Evolutionary conservation across 2,113 vertebrate species (phyloP).

Genomic region (Ploceus nigricollis): DNA sequence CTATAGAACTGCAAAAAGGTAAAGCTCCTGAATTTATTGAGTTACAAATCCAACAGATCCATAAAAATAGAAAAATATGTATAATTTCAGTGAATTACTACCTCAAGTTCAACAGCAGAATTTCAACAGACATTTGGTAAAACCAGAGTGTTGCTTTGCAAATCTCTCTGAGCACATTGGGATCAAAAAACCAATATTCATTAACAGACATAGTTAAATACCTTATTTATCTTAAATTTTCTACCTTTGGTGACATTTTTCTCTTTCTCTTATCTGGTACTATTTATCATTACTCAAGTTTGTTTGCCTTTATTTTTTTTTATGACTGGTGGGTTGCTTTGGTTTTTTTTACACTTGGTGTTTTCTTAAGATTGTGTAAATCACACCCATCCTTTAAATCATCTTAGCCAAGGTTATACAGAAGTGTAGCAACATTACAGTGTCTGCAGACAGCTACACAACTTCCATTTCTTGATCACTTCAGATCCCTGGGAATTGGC

Average conservation of each 20-base stretch:
- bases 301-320: not conserved
- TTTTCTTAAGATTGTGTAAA: not conserved
- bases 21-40: not conserved
- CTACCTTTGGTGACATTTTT: not conserved
- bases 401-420: not conserved
- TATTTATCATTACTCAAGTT: not conserved
- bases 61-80: fast-evolving
- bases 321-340: not conserved
- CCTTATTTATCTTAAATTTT: not conserved
- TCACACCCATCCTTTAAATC: not conserved
- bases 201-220: not conserved
- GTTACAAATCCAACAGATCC: not conserved
- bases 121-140: not conserved
- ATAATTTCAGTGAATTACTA: not conserved
- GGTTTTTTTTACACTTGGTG: fast-evolving
- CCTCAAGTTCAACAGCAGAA: not conserved
- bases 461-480: not conserved
- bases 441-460: not conserved
- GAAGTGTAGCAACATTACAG: not conserved
- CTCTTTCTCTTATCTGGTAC: not conserved
- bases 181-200: not conserved
- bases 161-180: not conserved
- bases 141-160: not conserved
- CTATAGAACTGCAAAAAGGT: not conserved
- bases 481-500: not conserved